phyloP scores from a whole-genome alignment of 1,140 invertebrate species.

The Cepaea nemoralis region DNA sequence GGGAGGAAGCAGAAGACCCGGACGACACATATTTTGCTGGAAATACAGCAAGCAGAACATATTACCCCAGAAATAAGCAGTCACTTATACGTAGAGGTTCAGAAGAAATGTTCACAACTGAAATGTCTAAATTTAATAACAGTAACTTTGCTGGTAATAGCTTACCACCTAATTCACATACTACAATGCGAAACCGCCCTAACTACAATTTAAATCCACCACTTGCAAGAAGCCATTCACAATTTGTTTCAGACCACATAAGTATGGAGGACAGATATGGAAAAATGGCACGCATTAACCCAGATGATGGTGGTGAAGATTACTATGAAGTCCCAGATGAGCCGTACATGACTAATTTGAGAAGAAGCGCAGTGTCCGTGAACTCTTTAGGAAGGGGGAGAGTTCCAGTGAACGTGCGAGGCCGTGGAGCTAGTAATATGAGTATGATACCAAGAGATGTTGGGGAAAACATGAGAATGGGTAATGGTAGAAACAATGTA shows the following conservation, averaged over 20 bases:
- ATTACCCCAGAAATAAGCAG: background rate
- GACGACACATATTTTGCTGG: conserved; percentile 19
- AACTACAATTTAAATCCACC: background rate
- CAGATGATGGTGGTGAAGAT: background rate
- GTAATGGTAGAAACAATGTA: background rate
- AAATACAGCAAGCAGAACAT: background rate
- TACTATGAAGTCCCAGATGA: conserved; percentile 29
- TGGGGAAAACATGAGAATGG: background rate
- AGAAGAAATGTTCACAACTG: background rate
- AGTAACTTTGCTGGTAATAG: background rate
- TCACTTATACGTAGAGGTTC: background rate
- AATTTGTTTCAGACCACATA: background rate
- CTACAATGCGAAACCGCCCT: background rate
- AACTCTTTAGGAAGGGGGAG: background rate
- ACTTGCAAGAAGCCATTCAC: background rate
- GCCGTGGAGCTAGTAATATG: background rate
- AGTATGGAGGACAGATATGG: background rate
- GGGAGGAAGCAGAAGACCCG: too few species aligned
- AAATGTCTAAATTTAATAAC: background rate
- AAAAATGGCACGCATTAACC: background rate
- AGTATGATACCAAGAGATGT: too few species aligned
- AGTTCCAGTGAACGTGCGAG: background rate
- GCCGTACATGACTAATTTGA: conserved; percentile 12
- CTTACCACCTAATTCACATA: too few species aligned
- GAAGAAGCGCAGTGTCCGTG: background rate